Conservation (phyloP, 1,140 invertebrate genomes). For the Drosophila mauritiana region DNA sequence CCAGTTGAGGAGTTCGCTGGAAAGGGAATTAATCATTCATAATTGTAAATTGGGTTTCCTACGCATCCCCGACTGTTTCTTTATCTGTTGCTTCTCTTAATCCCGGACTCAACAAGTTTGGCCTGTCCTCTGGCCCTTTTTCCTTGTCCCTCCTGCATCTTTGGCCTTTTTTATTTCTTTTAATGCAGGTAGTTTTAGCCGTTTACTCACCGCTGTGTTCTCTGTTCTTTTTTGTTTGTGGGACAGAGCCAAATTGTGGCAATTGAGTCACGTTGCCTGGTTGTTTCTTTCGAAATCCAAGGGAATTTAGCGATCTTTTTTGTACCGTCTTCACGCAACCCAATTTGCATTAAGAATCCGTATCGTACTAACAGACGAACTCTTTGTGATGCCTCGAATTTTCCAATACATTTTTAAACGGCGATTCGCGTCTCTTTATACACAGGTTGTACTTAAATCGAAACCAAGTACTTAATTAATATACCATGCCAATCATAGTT, state of each 20-base stretch:
- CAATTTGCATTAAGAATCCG: conserved; percentile 43
- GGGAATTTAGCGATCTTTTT: conserved; percentile 18
- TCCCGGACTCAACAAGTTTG: conserved; percentile 45
- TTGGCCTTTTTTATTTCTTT: conserved; percentile 41
- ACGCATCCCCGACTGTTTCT: conserved; percentile 28
- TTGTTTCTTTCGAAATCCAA: conserved; percentile 18
- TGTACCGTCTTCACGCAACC: conserved; percentile 2
- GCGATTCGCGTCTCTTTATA: conserved; percentile 10
- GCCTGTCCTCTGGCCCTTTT: conserved; percentile 35
- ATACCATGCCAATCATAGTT: conserved; percentile 31
- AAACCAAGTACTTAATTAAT: conserved; percentile 63
- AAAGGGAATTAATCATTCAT: conserved; percentile 57
- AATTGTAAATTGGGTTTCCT: conserved; percentile 57
- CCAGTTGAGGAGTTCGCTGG: conserved; percentile 36
- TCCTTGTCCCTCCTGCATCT: conserved; percentile 7
- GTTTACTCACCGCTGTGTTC: conserved; percentile 28
- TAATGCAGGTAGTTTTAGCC: conserved; percentile 43
- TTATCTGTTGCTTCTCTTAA: conserved; percentile 40
- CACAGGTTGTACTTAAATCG: conserved; percentile 63
- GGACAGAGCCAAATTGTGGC: conserved; percentile 56
- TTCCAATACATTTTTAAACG: conserved; percentile 3
- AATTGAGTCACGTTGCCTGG: conserved; percentile 55
- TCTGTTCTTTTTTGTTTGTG: conserved; percentile 10
- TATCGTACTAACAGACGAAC: conserved; percentile 18
- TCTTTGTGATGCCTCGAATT: conserved; percentile 34